phyloP scores from a whole-genome alignment of 2,797 vertebrate genomes.

The Adrianichthys oophorus region DNA sequence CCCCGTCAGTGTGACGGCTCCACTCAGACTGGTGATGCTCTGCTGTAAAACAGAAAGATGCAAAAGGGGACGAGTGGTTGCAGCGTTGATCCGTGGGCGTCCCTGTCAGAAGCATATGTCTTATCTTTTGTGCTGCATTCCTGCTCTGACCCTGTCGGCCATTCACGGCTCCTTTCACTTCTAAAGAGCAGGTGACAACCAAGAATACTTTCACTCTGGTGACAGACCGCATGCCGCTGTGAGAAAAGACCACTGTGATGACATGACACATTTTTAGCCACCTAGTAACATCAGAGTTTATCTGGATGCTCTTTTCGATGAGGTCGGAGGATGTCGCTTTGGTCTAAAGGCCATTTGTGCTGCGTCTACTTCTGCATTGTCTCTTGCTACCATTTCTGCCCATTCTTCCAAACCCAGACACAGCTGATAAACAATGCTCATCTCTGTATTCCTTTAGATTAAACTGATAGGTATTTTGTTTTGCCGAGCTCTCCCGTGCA shows the following conservation, averaged over 20 bases:
- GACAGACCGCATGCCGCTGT: slow-evolving; percentile 38
- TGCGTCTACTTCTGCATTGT: slow-evolving; percentile 48
- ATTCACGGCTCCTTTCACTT: slow-evolving; percentile 42
- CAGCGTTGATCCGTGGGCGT: slow-evolving; percentile 44
- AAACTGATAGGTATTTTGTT: slow-evolving; percentile 52
- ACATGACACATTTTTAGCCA: slow-evolving; percentile 43
- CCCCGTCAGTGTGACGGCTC: slow-evolving; percentile 14
- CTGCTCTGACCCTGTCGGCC: slow-evolving; percentile 50
- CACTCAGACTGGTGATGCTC: slow-evolving; percentile 34
- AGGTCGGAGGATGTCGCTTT: slow-evolving; percentile 47
- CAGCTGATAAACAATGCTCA: slow-evolving; percentile 58
- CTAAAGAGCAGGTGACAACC: slow-evolving; percentile 67
- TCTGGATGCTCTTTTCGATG: slow-evolving; percentile 23
- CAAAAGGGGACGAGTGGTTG: slow-evolving; percentile 38
- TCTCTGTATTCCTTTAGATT: slow-evolving; percentile 56
- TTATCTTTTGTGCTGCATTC: slow-evolving; percentile 58
- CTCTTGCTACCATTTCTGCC: slow-evolving; percentile 57
- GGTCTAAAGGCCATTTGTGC: slow-evolving; percentile 42
- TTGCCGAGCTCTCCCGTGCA: slow-evolving; percentile 46
- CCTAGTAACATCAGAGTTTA: slow-evolving; percentile 24
- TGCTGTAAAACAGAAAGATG: slow-evolving; percentile 62
- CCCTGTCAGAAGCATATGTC: slow-evolving; percentile 28
- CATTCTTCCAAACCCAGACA: slow-evolving; percentile 51
- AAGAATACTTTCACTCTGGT: slow-evolving; percentile 61
- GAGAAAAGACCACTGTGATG: slow-evolving; percentile 26